Base-by-base conservation (phyloP, 2,888 invertebrate genomes). In the Agonum fuliginosum region DNA sequence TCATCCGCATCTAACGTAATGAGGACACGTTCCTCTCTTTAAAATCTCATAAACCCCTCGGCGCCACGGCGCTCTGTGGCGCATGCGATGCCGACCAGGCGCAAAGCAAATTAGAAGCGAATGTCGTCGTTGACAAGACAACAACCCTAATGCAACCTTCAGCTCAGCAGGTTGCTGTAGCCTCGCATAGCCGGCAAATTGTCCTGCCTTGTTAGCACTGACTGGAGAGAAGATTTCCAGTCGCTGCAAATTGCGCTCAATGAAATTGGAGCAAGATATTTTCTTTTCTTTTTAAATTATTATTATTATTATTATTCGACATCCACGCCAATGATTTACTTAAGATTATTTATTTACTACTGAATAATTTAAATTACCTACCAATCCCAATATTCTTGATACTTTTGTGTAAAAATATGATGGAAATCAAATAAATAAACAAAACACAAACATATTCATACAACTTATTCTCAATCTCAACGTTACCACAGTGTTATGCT, bases 1-100 rank as follows among this genome's bases (percentile, higher is more conserved):
- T 46, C 62, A 51, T 41, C 74, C 46, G 43, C 62, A 27, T 74
- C 74, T 74, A 74, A 74, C 62, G 74, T 74, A 74, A 74, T 74
- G 74, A 74, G 74, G 24, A 46, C 74, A 74, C 74, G 74, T 74
- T 46, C 74, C 65, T 65, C 74, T 74, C 62, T 74, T 74, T 74
- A 74, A 74, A 74, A 74, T 74, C 74, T 46, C 74, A 74, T 74
- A 74, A 74, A 65, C 70, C 43, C 46, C 17, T 20, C 43, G 74
- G 6, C 27, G 22, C 22, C 41, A 14, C 69, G 5, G 69, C 2
- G 46, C 24, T 5, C n/a, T 51, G 14, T n/a, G n/a, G 34, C 58
- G 58, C 58, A 27, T 62, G 58, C 58, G 58, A 17, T 14, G 8
- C 14, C 14, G 54, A 12, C 46, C 71, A 71, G 24, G n/a, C 62